These are phyloP conservation scores for Zonitis immaculata DNA, from an alignment of 2,888 invertebrate genomes.

Conservation along the genomic window DNA sequence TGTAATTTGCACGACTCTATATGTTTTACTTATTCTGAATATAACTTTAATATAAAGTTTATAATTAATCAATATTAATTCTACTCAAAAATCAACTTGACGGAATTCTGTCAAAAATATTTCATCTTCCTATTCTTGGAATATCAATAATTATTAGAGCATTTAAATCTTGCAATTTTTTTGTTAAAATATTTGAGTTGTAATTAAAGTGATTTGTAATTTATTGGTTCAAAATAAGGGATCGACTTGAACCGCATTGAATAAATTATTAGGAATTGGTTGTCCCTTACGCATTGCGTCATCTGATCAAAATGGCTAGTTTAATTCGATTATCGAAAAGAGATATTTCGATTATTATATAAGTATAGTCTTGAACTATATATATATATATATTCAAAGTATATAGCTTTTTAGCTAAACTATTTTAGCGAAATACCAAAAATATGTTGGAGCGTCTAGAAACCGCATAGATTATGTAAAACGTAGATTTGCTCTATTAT, in stretches of 20 bases:
- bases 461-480: constrained; percentile 14
- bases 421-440: too few species aligned
- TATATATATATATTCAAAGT: too few species aligned
- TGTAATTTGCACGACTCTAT: neutral
- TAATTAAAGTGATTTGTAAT: constrained; percentile 15
- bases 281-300: constrained; percentile 8
- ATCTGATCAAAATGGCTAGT: constrained; percentile 3
- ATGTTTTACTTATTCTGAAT: too few species aligned
- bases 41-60: too few species aligned
- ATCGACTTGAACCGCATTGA: constrained; percentile 5
- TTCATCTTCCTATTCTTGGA: too few species aligned
- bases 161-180: neutral
- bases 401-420: too few species aligned
- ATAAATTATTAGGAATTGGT: constrained; percentile 10
- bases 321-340: constrained; percentile 1
- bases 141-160: too few species aligned
- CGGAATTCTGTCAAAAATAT: too few species aligned
- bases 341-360: neutral
- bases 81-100: too few species aligned
- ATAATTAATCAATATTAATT: too few species aligned
- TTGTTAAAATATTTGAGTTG: neutral
- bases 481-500: constrained; percentile 11
- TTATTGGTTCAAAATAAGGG: constrained; percentile 6
- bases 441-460: constrained; percentile 9
- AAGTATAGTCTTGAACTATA: neutral